These are phyloP conservation scores for Steatornis caripensis DNA, from an alignment of 2,113 vertebrate genomes.

Conservation along the genomic window DNA sequence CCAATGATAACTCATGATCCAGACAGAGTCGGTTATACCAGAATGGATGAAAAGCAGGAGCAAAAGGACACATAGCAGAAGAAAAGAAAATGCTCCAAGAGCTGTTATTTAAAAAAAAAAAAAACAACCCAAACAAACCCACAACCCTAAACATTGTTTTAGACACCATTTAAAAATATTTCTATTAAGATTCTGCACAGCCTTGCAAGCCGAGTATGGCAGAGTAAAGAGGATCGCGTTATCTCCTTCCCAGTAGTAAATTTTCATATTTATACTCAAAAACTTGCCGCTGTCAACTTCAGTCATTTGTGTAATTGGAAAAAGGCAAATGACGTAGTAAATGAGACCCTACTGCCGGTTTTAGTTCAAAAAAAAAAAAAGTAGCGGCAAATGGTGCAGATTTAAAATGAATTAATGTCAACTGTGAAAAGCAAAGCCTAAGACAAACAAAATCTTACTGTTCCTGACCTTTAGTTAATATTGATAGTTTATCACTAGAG, in stretches of 20 bases:
- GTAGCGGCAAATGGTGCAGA: neutral
- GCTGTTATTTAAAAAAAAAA: constrained; percentile 37
- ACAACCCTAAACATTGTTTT: constrained; percentile 33
- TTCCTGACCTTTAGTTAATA: constrained; percentile 62
- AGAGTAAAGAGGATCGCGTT: constrained; percentile 37
- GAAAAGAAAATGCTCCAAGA: constrained; percentile 76
- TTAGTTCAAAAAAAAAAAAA: neutral
- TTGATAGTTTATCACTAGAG: constrained; percentile 58
- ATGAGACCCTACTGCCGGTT: neutral
- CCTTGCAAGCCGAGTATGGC: neutral
- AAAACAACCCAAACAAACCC: neutral
- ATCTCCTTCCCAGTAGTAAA: constrained; percentile 55
- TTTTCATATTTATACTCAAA: constrained; percentile 56
- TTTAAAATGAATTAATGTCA: constrained; percentile 58
- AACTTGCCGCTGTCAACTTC: constrained; percentile 34
- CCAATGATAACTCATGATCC: constrained; percentile 98
- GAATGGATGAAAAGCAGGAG: constrained; percentile 92
- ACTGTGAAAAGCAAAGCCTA: constrained; percentile 16
- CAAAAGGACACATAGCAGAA: constrained; percentile 87
- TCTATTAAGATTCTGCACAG: constrained; percentile 63
- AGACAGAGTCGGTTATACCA: constrained; percentile 92
- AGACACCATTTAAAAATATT: constrained; percentile 56
- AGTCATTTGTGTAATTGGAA: constrained; percentile 50
- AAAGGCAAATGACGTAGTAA: constrained; percentile 44
- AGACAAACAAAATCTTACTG: constrained; percentile 51